Base-by-base conservation (phyloP, 2,888 invertebrate species). In the Hoplodrina blanda region DNA sequence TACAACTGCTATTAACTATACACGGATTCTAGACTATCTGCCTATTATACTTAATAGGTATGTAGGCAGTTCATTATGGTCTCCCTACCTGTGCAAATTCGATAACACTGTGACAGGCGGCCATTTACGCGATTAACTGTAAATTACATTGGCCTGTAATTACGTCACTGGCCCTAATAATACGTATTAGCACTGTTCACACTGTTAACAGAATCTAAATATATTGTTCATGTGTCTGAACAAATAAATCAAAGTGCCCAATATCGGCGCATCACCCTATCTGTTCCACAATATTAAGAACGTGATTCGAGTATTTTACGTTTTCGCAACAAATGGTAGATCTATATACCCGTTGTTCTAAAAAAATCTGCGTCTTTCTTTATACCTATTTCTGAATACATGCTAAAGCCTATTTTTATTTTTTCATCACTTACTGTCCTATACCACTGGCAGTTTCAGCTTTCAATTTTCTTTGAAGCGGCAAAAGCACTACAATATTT, bases 191-290 rank as follows among this genome's bases (percentile, higher is more conserved):
- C 25, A 11, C 13, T 46, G 41, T 53, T 64, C 54, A 53, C 41
- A 53, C 19, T 20, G 55, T 55, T 61, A 80, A 61, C 60, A 54
- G 20, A 37, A 70, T 67, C 46, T 50, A 61, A 80, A 63, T 49
- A 52, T 61, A 61, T 63, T 61, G 55, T 17, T 30, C n/a, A 53
- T 70, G 52, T 60, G 71, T 71, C 59, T 59, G 85, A 78, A 82
- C 81, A 85, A 85, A 93, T 93, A 93, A 92, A 94, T 93, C 93
- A 93, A 85, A 87, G 70, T 83, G 50, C 80, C 84, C 88, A 87
- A 90, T 92, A 90, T 85, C 83, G 81, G 68, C 78, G 79, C 77
- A 80, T 74, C 68, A 86, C 81, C 80, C 80, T 82, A 81, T 87
- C 85, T 85, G 85, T 84, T 86, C 70, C 68, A 85, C 82, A 88